Percentiles rank a stretch among this genome's conserved stretches.
These are phyloP conservation scores for Cistogaster globosa DNA, from an alignment of 2,888 invertebrate genomes.

Conservation along the genomic window DNA sequence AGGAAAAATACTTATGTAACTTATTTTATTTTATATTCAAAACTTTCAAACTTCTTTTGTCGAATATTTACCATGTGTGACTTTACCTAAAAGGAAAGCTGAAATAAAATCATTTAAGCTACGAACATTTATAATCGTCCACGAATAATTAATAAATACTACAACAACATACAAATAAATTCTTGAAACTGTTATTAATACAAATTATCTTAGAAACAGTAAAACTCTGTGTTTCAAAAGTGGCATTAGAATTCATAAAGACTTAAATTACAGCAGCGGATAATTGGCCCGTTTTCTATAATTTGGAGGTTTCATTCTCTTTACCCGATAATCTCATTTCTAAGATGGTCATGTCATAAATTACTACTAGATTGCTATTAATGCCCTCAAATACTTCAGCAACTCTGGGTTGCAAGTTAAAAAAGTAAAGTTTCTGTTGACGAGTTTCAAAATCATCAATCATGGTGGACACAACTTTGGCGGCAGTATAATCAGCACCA, in stretches of 20 bases:
- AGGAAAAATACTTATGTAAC: too few relatives aligned
- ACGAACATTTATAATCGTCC: constrained; percentile 17
- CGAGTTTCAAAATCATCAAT: constrained; percentile 89
- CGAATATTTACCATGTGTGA: too few relatives aligned
- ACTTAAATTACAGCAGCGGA: not conserved
- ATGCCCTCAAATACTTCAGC: constrained; percentile 92
- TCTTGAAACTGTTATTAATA: not conserved
- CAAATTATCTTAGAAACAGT: constrained; percentile 29
- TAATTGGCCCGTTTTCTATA: constrained; percentile 55
- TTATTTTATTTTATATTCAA: too few relatives aligned
- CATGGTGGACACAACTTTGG: constrained; percentile 90
- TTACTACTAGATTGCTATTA: constrained; percentile 88
- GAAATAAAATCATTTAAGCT: constrained; percentile 6
- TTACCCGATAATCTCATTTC: constrained; percentile 86
- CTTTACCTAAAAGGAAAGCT: not conserved
- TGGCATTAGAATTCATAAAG: constrained; percentile 18
- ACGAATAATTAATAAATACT: constrained; percentile 14
- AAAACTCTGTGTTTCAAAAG: too few relatives aligned
- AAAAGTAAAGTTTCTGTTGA: constrained; percentile 90
- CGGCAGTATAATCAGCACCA: constrained; percentile 94
- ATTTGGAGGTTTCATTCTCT: constrained; percentile 59
- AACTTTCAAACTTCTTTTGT: not conserved
- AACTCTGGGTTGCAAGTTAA: constrained; percentile 91
- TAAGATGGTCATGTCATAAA: constrained; percentile 89
- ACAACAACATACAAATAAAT: not conserved